Conservation (phyloP, 1,140 invertebrate genomes). For the Radopholus similis region DNA sequence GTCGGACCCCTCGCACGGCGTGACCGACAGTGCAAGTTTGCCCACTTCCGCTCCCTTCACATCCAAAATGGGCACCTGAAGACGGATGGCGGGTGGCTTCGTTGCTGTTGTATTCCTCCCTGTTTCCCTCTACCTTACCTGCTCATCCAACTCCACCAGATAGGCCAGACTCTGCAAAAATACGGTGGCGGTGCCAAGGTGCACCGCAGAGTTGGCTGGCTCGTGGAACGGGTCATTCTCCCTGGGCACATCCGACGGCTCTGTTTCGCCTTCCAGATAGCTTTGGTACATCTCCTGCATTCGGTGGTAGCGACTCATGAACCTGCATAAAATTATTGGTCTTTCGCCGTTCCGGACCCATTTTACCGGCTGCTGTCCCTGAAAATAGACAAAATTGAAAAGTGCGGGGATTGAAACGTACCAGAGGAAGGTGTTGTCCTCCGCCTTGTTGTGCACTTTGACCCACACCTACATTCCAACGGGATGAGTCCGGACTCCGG, state of each 20-base stretch:
- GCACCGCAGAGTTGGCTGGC: conserved; percentile 65
- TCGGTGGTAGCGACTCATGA: conserved; percentile 66
- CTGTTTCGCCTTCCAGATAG: conserved; percentile 64
- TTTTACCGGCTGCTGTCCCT: not conserved
- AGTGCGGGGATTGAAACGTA: conserved; percentile 61
- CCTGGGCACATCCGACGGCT: conserved; percentile 27
- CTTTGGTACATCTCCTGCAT: conserved; percentile 70
- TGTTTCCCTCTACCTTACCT: no score
- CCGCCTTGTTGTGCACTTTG: conserved; percentile 65
- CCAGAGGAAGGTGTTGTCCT: conserved; percentile 67
- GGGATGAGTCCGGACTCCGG: not conserved
- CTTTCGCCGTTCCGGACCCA: not conserved
- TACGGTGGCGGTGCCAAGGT: conserved; percentile 67
- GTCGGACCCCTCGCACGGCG: conserved; percentile 62
- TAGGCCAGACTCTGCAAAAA: conserved; percentile 66
- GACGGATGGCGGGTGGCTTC: not conserved
- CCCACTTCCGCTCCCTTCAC: conserved; percentile 66
- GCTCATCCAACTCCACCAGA: conserved; percentile 66
- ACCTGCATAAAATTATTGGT: conserved; percentile 58
- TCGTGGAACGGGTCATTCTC: conserved; percentile 68
- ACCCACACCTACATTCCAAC: conserved; percentile 65
- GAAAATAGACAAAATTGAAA: not conserved
- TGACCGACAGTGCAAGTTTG: conserved; percentile 64
- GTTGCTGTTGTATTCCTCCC: not conserved
- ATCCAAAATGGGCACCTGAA: conserved; percentile 65